A percentile compares a stretch with the other conserved stretches of the same genome.
phyloP scores from a whole-genome alignment of 1,140 invertebrate genomes.

The Drosophila dunni region DNA sequence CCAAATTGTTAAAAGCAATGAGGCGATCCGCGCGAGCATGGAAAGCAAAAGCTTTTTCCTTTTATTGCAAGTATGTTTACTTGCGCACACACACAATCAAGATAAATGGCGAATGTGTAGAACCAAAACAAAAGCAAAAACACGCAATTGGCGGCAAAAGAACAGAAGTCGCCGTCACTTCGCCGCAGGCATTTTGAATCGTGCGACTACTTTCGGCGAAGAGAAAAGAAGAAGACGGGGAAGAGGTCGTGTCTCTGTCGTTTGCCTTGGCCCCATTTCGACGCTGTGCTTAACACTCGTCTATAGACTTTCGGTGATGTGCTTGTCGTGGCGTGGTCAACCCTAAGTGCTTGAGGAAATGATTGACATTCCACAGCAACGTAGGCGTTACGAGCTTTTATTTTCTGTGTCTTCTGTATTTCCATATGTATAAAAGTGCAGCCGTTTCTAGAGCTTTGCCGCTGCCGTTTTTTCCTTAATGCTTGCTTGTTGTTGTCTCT shows the following conservation, averaged over 20 bases:
- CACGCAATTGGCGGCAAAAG: conserved; percentile 47
- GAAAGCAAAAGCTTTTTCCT: conserved; percentile 53
- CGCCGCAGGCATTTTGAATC: conserved; percentile 52
- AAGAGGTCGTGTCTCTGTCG: conserved; percentile 37
- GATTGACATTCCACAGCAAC: conserved; percentile 41
- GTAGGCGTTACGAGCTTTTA: conserved; percentile 12
- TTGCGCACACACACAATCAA: neutral
- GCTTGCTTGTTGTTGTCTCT: conserved; percentile 19
- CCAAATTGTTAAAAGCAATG: conserved; percentile 24
- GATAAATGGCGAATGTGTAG: conserved; percentile 61
- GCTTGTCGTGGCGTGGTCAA: conserved; percentile 40
- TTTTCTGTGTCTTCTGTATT: neutral
- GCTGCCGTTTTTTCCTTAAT: conserved; percentile 21
- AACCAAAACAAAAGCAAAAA: conserved; percentile 73
- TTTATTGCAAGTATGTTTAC: conserved; percentile 16
- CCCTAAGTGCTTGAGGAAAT: conserved; percentile 38
- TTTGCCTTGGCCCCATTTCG: conserved; percentile 76
- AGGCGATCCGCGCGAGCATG: conserved; percentile 35
- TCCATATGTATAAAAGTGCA: conserved; percentile 11
- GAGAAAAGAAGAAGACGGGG: conserved; percentile 8
- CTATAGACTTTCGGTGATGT: conserved; percentile 26
- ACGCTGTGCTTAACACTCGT: conserved; percentile 23
- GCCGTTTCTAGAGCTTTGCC: conserved; percentile 23
- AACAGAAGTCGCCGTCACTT: conserved; percentile 56
- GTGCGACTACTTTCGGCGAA: conserved; percentile 45